phyloP scores from a whole-genome alignment of 2,888 invertebrate species.

The Amphimallon solstitiale region DNA sequence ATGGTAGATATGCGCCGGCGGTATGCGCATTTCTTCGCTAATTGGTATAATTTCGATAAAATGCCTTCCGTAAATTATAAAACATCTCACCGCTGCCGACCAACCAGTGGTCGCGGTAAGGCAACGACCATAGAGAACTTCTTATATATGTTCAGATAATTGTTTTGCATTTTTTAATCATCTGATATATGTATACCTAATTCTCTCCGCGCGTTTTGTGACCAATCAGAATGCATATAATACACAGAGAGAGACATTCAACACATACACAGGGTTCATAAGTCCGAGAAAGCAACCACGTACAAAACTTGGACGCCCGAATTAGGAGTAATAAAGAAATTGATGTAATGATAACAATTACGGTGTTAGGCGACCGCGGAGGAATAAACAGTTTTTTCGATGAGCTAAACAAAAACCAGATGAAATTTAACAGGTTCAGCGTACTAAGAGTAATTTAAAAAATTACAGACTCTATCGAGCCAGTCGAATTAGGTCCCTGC shows the following conservation, averaged over 20 bases:
- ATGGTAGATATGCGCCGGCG: conserved; percentile 35
- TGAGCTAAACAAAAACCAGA: background rate
- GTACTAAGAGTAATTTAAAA: conserved; percentile 11
- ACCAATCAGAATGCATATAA: conserved; percentile 5
- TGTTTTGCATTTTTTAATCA: conserved; percentile 31
- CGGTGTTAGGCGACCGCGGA: conserved; percentile 5
- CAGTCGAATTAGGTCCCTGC: background rate
- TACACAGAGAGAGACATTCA: too few species aligned
- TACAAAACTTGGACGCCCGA: background rate
- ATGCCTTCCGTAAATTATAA: conserved; percentile 48
- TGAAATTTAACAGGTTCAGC: conserved; percentile 7
- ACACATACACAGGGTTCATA: too few species aligned
- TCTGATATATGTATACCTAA: background rate
- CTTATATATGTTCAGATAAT: conserved; percentile 36
- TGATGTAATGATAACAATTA: conserved; percentile 18
- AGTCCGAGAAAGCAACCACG: too few species aligned
- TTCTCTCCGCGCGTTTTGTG: conserved; percentile 5
- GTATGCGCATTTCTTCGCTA: conserved; percentile 44
- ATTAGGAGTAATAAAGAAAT: conserved; percentile 22
- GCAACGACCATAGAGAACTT: conserved; percentile 24
- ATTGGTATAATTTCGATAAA: conserved; percentile 51
- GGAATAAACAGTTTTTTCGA: conserved; percentile 9
- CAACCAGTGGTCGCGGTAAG: conserved; percentile 2
- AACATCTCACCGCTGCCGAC: conserved; percentile 41
- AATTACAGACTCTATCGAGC: conserved; percentile 4